phyloP scores from a whole-genome alignment of 2,888 invertebrate species.

The Digitonthophagus gazella region DNA sequence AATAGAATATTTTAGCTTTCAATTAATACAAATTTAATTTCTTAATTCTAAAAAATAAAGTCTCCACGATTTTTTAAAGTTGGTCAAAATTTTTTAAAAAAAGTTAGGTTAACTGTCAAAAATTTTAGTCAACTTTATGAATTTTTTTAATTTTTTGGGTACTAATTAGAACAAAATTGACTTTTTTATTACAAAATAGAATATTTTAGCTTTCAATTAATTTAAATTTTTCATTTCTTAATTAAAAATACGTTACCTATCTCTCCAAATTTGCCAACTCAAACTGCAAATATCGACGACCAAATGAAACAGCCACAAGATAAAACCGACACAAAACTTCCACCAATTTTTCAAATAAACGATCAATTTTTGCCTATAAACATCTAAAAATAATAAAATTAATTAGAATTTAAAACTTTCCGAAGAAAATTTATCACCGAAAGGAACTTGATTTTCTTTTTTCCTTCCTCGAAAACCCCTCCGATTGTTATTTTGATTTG shows the following conservation, averaged over 20 bases:
- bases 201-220: too few species aligned
- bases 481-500: constrained; percentile 44
- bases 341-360: constrained; percentile 57
- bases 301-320: constrained; percentile 76
- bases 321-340: constrained; percentile 57
- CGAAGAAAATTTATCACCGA: constrained; percentile 42
- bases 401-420: constrained; percentile 20
- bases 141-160: too few species aligned
- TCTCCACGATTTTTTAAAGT: too few species aligned
- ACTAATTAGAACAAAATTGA: too few species aligned
- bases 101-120: too few species aligned
- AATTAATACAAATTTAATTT: too few species aligned
- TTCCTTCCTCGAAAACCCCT: constrained; percentile 57
- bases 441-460: constrained; percentile 49
- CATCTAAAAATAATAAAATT: constrained; percentile 39
- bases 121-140: too few species aligned
- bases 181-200: too few species aligned
- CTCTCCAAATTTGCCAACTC: constrained; percentile 67
- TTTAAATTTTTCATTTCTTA: too few species aligned
- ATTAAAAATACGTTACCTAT: constrained; percentile 43
- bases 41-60: too few species aligned
- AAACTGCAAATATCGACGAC: constrained; percentile 78
- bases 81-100: too few species aligned
- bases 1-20: too few species aligned
- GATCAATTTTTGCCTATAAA: constrained; percentile 50